Percentiles rank a stretch among this genome's conserved stretches.
Conservation (phyloP, 2,797 vertebrate species). For the Lutjanus argentimaculatus region DNA sequence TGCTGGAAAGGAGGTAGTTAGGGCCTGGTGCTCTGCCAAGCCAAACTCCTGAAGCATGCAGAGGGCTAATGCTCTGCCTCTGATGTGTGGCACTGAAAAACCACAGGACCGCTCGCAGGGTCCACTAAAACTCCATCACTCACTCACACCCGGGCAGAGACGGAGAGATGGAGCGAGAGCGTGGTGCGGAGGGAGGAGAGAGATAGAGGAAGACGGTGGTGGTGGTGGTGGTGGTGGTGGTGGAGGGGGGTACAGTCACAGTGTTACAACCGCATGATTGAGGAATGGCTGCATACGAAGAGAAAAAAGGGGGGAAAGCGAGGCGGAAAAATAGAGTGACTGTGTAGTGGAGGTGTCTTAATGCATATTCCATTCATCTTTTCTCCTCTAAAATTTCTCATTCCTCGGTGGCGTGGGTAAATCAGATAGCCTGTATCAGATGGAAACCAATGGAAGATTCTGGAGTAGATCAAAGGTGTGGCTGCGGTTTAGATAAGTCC, state of each 20-base stretch:
- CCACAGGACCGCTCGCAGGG: slow-evolving; percentile 83
- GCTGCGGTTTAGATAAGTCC: slow-evolving; percentile 80
- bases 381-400: slow-evolving; percentile 70
- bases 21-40: slow-evolving; percentile 86
- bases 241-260: slow-evolving; percentile 42
- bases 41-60: slow-evolving; percentile 87
- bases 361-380: slow-evolving; percentile 84
- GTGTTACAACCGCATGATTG: slow-evolving; percentile 72
- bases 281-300: slow-evolving; percentile 67
- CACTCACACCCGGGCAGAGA: slow-evolving; percentile 80
- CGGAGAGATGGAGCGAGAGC: slow-evolving; percentile 57
- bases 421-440: slow-evolving; percentile 82
- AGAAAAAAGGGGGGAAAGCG: slow-evolving; percentile 25
- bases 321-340: slow-evolving; percentile 72
- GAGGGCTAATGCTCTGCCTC: slow-evolving; percentile 81
- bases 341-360: slow-evolving; percentile 72
- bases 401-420: slow-evolving; percentile 62
- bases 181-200: slow-evolving; percentile 45
- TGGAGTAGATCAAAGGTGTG: slow-evolving; percentile 83
- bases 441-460: slow-evolving; percentile 78
- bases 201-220: slow-evolving; percentile 47
- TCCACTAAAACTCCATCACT: slow-evolving; percentile 89
- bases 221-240: slow-evolving; percentile 4
- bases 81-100: slow-evolving; percentile 84
- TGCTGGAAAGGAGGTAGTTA: slow-evolving; percentile 80